These are phyloP conservation scores for Chaetophractus vellerosus DNA, from an alignment of 2,797 vertebrate species.

Conservation along the genomic window DNA sequence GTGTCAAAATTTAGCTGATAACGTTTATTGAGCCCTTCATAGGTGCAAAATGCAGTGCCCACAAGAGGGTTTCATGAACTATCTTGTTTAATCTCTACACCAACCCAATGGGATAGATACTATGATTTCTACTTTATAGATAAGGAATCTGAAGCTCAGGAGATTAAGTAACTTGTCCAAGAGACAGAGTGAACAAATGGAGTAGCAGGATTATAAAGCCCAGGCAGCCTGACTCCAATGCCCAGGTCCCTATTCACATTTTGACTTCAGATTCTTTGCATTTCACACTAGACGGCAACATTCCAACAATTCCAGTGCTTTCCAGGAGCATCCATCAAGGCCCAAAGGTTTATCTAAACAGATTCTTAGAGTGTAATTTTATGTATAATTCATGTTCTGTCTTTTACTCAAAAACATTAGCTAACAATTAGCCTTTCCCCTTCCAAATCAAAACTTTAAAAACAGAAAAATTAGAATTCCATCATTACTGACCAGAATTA, in stretches of 20 bases:
- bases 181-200: background rate
- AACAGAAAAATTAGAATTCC: conserved; percentile 1
- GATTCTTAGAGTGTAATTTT: background rate
- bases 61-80: background rate
- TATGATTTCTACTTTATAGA: background rate
- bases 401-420: background rate
- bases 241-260: background rate
- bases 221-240: background rate
- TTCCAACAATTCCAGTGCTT: background rate
- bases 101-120: background rate
- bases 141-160: background rate
- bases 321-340: background rate
- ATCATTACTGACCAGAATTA: background rate
- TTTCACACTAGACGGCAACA: background rate
- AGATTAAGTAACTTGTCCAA: background rate
- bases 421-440: background rate
- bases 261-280: background rate
- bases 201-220: background rate
- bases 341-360: background rate
- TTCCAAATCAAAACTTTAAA: background rate
- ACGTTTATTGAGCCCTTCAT: background rate
- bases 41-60: too few species aligned
- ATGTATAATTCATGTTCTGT: background rate
- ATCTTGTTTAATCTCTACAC: background rate
- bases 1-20: background rate